Base-by-base conservation (phyloP, 2,888 invertebrate species). In the Limenitis camilla region DNA sequence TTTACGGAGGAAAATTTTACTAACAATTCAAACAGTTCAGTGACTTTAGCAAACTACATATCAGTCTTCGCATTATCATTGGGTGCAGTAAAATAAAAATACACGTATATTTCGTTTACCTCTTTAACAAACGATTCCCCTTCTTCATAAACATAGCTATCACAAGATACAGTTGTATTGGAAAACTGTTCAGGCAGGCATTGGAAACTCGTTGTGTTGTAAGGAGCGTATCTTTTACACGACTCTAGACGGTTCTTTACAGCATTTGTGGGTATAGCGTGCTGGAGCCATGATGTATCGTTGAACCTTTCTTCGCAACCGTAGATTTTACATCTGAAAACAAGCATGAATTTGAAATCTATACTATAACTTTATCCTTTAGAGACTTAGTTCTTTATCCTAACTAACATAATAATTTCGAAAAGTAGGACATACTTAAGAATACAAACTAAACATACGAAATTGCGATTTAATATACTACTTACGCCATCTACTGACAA, bases 291-390 rank as follows among this genome's bases (percentile, higher is more conserved):
- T 1, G 85, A 85, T 0, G 86, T 83, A 58, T 86, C 81, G 62
- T 82, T 85, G 68, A 79, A 78, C 36, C 72, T 72, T 19, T 76
- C 71, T 55, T 87, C 86, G 53, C 86, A 86, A 30, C 79, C 85
- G 5, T 74, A 56, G 27, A 85, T 69, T 60, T 79, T 73, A 53
- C 86, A 87, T 67, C 86, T 86, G 51, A 6, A 36, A 45, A 11
- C 5, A 4, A 30, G 19, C 3, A 2, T 19, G 19, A 19, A 19
- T 19, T 2, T 19, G 19, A 19, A 19, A 19, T 19, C 1, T 19
- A 19, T 19, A 19, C 3, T 19, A n/a, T n/a, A n/a, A 19, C 1
- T 19, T 19, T 19, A 19, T 19, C 3, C 19, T 19, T 19, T 19
- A 19, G 19, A 19, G 1, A 19, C 19, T 19, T 19, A n/a, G n/a